Evolutionary conservation across 2,888 invertebrate species (phyloP), one percentile per base, ranked within the genome.

Genomic region (Oligia latruncula): DNA sequence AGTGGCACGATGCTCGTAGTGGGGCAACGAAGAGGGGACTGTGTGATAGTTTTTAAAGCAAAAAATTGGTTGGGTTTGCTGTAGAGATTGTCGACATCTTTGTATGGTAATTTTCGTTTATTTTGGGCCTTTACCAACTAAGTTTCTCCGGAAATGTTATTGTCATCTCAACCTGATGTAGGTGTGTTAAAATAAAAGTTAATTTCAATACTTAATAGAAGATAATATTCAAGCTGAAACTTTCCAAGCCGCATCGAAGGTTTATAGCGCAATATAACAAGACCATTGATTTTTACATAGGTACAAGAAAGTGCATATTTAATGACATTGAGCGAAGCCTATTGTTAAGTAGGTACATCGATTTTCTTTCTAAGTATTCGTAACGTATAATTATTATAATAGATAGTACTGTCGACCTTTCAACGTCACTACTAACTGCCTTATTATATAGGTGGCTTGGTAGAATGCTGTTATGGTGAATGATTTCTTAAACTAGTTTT

Each of bases 321-420:
- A 65, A 74, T 81, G 55, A 29, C 76, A 70, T 66, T 81, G 58
- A 73, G 62, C n/a, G 70, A 82, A 68, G 70, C 74, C 76, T 71
- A n/a, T 79, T 43, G 29, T 76, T 58, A 66, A 64, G n/a, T 43
- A 35, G 20, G 20, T 49, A 15, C 49, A 87, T 87, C 40, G 85
- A 82, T 82, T 87, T 85, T 74, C 78, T 82, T 87, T 77, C 58
- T 64, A 80, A 60, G 74, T 62, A 85, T 82, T 76, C 79, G 40
- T 71, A 66, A 46, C 62, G 46, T 77, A 74, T 76, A 62, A 76
- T 76, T 77, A 81, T 77, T 70, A 35, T 71, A 71, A 62, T 66
- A 67, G 23, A 77, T 80, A 40, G 40, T 35, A 75, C 71, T 35
- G 60, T 0, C 20, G 70, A 66, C 77, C 71, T 81, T 81, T 73